Percentiles rank a stretch among this genome's conserved stretches.
These are phyloP conservation scores for Nansenia antarctica DNA, from an alignment of 2,113 vertebrate species.

Conservation along the genomic window DNA sequence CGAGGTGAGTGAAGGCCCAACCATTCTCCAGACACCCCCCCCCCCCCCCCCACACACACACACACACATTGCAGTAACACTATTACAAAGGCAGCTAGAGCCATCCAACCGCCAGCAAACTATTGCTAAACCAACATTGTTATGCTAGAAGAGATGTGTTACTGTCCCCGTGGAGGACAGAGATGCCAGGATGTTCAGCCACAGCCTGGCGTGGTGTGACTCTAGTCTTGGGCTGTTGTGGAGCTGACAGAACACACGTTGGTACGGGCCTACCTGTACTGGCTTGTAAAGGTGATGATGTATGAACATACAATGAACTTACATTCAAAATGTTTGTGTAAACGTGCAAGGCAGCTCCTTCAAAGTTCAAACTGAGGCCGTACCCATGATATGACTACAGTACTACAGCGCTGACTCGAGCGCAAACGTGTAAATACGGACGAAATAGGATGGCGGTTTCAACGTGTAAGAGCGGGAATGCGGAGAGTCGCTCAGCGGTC, in stretches of 20 bases:
- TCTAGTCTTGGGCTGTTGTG: not conserved
- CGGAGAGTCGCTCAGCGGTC: constrained; percentile 36
- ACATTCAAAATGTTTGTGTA: not conserved
- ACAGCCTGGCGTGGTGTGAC: not conserved
- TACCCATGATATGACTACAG: constrained; percentile 10
- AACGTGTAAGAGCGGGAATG: constrained; percentile 45
- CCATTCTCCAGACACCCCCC: constrained; percentile 21
- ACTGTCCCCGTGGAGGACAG: too few species aligned
- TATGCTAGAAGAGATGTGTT: too few species aligned
- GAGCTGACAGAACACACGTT: too few species aligned
- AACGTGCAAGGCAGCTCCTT: not conserved
- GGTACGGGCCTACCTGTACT: too few species aligned
- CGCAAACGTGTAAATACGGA: constrained; percentile 54
- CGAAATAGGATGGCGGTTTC: constrained; percentile 31
- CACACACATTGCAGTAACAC: not conserved
- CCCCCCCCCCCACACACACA: constrained; percentile 23
- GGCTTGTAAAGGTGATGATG: too few species aligned
- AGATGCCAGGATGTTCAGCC: too few species aligned
- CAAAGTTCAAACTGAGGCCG: not conserved
- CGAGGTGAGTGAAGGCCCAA: constrained; percentile 69
- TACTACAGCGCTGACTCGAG: constrained; percentile 12
- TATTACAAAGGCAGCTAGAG: too few species aligned
- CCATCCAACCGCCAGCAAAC: too few species aligned
- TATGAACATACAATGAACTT: too few species aligned
- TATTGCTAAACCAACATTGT: too few species aligned